phyloP scores from a whole-genome alignment of 2,113 vertebrate genomes.

The Nematolebias whitei region DNA sequence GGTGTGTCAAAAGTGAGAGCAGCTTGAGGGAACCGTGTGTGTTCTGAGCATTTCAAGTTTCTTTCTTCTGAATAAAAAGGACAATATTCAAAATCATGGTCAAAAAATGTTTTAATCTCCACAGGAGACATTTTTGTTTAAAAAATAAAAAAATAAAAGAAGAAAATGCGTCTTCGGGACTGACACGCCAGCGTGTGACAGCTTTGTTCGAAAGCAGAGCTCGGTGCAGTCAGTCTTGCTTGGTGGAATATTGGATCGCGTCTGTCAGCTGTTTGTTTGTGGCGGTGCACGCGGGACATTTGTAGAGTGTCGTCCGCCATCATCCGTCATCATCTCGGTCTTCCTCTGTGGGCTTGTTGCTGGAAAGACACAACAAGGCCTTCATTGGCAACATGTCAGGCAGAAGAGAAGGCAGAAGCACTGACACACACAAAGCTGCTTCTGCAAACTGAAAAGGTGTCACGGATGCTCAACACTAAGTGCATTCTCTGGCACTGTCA shows the following conservation, averaged over 20 bases:
- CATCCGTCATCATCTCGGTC: slow-evolving; percentile 68
- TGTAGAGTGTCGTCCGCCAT: slow-evolving; percentile 43
- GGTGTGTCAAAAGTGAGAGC: slow-evolving; percentile 27
- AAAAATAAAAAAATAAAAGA: background rate
- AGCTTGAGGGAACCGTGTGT: slow-evolving; percentile 1
- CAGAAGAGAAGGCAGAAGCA: slow-evolving; percentile 32
- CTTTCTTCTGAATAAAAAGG: background rate
- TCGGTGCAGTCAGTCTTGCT: slow-evolving; percentile 46
- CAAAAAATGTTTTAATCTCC: slow-evolving; percentile 6
- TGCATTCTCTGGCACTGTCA: slow-evolving; percentile 41
- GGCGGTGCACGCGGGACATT: slow-evolving; percentile 43
- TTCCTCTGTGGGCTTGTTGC: slow-evolving; percentile 70
- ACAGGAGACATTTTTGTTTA: slow-evolving; percentile 19
- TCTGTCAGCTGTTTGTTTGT: slow-evolving; percentile 65
- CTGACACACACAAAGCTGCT: slow-evolving; percentile 31
- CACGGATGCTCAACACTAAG: slow-evolving; percentile 47
- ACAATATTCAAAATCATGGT: background rate
- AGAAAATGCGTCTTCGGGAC: background rate
- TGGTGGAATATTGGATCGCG: slow-evolving; percentile 50
- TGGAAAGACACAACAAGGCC: slow-evolving; percentile 62
- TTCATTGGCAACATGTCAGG: slow-evolving; percentile 59
- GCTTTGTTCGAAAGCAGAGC: slow-evolving; percentile 35
- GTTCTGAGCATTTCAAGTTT: background rate
- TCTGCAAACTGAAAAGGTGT: slow-evolving; percentile 45
- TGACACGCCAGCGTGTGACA: slow-evolving; percentile 33